Conservation (phyloP, 2,888 invertebrate genomes). For the Branchinecta sandiegonensis region DNA sequence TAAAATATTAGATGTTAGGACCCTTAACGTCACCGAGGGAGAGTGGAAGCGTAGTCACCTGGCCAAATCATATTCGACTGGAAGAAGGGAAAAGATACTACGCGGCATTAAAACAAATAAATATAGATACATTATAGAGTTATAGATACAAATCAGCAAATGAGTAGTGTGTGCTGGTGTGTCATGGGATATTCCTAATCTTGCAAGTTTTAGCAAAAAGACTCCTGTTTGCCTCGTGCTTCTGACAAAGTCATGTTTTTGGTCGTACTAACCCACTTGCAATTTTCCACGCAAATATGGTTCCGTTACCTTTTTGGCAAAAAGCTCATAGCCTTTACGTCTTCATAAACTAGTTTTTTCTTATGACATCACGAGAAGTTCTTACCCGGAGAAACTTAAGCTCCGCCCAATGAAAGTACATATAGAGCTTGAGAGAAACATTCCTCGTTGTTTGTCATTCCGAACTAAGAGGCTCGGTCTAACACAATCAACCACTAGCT, state of each 20-base stretch:
- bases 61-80: no score
- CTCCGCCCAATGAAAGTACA: conserved; percentile 16
- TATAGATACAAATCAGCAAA: no score
- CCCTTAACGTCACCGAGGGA: no score
- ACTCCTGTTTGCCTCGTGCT: no score
- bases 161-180: no score
- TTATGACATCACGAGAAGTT: not conserved
- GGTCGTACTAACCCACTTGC: conserved; percentile 15
- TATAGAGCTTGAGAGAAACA: conserved; percentile 11
- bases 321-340: not conserved
- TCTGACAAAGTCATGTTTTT: not conserved
- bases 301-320: conserved; percentile 12
- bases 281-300: not conserved
- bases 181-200: no score
- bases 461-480: not conserved
- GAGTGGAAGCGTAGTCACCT: no score
- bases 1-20: no score
- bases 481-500: not conserved
- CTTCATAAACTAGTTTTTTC: not conserved
- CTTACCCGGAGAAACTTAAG: not conserved
- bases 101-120: no score
- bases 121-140: no score
- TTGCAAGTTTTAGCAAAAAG: no score
- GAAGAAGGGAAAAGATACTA: no score
- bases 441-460: not conserved